Percentiles rank a stretch among this genome's conserved stretches.
Evolutionary conservation across 35 echinoderm and acorn worm genomes (phyloP).

Genomic region (Amphiura filiformis): DNA sequence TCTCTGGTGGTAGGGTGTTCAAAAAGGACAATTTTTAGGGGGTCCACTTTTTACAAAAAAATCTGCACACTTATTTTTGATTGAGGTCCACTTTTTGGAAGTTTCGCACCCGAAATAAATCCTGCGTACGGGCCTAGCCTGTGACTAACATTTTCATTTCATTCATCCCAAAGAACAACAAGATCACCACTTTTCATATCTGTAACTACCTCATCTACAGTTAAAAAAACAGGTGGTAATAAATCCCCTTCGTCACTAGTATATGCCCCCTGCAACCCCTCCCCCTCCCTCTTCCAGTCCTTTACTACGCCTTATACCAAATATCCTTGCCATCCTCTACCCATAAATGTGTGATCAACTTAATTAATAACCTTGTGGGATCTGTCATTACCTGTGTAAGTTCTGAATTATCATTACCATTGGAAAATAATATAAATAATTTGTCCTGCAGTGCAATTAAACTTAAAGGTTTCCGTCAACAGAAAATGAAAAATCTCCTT

Average conservation of each 20-base stretch:
- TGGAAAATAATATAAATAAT: not conserved
- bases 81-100: no score
- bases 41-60: no score
- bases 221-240: not conserved
- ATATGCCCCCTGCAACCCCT: not conserved
- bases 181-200: not conserved
- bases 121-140: no score
- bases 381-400: not conserved
- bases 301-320: not conserved
- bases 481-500: not conserved
- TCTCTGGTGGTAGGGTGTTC: no score
- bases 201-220: not conserved
- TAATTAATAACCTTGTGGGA: not conserved
- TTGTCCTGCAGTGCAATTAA: not conserved
- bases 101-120: no score
- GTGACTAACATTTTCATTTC: not conserved
- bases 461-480: not conserved
- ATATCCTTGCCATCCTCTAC: not conserved
- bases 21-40: no score
- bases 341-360: not conserved
- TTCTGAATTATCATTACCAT: not conserved
- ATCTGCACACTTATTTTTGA: no score
- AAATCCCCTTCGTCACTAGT: not conserved
- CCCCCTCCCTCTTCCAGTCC: not conserved
- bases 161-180: not conserved